A percentile compares a stretch with the other conserved stretches of the same genome.
These are phyloP conservation scores for Natrix natrix DNA, from an alignment of 2,797 vertebrate species.

Conservation along the genomic window DNA sequence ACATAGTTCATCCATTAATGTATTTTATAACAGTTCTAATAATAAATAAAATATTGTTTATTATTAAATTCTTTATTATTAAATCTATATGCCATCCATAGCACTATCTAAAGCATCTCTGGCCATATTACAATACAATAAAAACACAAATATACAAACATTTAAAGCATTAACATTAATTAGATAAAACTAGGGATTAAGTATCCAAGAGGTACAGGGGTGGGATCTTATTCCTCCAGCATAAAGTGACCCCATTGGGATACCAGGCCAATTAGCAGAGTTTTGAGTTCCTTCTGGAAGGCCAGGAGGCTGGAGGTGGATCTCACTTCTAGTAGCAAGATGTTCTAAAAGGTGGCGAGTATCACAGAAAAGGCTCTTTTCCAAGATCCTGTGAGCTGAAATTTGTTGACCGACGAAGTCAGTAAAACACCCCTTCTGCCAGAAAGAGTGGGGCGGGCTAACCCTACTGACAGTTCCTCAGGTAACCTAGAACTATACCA, in stretches of 20 bases:
- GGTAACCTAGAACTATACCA: neutral
- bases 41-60: neutral
- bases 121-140: neutral
- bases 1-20: neutral
- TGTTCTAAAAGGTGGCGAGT: neutral
- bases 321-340: neutral
- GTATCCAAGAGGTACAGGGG: neutral
- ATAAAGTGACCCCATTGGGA: neutral
- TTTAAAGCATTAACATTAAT: neutral
- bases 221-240: neutral
- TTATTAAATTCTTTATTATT: neutral
- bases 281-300: neutral
- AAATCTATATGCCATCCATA: neutral
- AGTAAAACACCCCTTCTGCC: neutral
- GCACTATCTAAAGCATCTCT: neutral
- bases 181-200: neutral
- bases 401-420: neutral
- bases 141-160: neutral
- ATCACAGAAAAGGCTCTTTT: neutral
- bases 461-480: neutral
- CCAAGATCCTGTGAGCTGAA: neutral
- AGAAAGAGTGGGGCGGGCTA: neutral
- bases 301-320: neutral
- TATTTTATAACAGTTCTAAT: constrained; percentile 14
- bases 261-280: neutral